Base-by-base conservation (phyloP, 1,140 invertebrate species). In the Drosophila cardini region DNA sequence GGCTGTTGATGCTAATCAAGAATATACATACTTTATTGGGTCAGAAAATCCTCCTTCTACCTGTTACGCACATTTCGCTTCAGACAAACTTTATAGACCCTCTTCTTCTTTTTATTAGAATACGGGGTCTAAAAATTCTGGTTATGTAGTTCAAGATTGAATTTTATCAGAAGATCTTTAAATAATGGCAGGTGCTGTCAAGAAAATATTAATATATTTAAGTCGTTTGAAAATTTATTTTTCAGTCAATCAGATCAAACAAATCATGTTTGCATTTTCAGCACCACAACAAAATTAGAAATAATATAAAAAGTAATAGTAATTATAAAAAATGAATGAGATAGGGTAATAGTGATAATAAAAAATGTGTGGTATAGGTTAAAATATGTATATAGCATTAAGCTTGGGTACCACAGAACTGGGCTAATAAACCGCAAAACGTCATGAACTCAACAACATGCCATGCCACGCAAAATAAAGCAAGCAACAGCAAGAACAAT, bases 351-450 rank as follows among this genome's bases (percentile, higher is more conserved):
- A 52, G 13, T 40, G 5, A 52, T 30, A 32, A 46, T 69, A 34
- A 30, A 38, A 43, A 26, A 5, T 26, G 5, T 26, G 7, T 69
- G 55, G 38, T 62, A 30, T 45, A 42, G 50, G 40, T 34, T 38
- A 9, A 43, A 72, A 61, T 84, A 61, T 50, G 61, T 57, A 76
- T 58, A 36, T 42, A 26, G 16, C 56, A 42, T 32, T 60, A 15
- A 15, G 67, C 56, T 50, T 72, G 40, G 43, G 57, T 43, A 76
- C 48, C 58, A 48, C 62, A 50, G 26, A 76, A 78, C 62, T 89
- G 46, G 84, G 83, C 87, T 89, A 83, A 87, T 87, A 84, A 89
- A 73, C 80, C 80, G 61, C 64, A 79, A 71, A 81, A 45, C 71
- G 48, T 55, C 78, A 43, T 75, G 71, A 77, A 73, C 71, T 69